These are phyloP conservation scores for Thera obeliscata DNA, from an alignment of 2,888 invertebrate genomes.

Conservation along the genomic window DNA sequence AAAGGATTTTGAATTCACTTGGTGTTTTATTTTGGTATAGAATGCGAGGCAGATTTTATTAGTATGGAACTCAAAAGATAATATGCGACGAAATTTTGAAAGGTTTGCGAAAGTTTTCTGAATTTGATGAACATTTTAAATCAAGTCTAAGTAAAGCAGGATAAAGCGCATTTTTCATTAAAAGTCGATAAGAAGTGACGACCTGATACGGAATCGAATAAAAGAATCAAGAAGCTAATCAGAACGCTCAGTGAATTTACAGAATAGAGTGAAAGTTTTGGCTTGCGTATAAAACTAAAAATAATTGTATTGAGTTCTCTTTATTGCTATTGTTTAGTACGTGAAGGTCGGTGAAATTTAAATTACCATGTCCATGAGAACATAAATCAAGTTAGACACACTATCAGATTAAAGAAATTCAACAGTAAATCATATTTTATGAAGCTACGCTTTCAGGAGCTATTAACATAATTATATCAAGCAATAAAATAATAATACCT, in stretches of 20 bases:
- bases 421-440: not conserved
- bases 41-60: no score
- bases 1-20: no score
- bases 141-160: not conserved
- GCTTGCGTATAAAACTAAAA: conserved; percentile 51
- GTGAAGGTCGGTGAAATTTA: conserved; percentile 56
- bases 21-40: no score
- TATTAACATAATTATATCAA: not conserved
- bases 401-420: not conserved
- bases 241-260: conserved; percentile 61
- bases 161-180: not conserved
- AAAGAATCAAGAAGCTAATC: conserved; percentile 62
- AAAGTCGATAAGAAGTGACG: conserved; percentile 3
- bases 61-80: no score
- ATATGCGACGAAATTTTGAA: no score
- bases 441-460: conserved; percentile 1
- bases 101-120: no score
- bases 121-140: not conserved
- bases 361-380: conserved; percentile 1
- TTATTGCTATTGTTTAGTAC: conserved; percentile 47
- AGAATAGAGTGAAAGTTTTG: conserved; percentile 70
- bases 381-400: not conserved
- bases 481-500: not conserved
- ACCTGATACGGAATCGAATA: conserved; percentile 33
- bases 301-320: conserved; percentile 45